Base-by-base conservation (phyloP, 2,113 vertebrate species). In the Chamaetylas fuelleborni region DNA sequence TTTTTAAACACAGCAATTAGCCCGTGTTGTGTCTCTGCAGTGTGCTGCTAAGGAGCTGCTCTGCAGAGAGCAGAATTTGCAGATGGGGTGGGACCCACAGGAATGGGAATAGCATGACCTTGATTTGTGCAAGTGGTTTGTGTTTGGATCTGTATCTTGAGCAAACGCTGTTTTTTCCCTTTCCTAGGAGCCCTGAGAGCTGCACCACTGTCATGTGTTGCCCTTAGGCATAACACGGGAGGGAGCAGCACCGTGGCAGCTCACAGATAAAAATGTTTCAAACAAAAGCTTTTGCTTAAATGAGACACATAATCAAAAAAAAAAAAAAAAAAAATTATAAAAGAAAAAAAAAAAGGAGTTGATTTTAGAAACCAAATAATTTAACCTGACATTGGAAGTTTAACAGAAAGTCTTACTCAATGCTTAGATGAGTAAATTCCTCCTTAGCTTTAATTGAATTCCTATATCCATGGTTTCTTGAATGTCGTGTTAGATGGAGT, bases 1-100 rank as follows among this genome's bases (percentile, higher is more conserved):
- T 36, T 92, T 90, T 88, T 51, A 61, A 92, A 17, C 31, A 4
- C 79, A 54, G 76, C 81, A 67, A 83, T 96, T 90, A 91, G 85
- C 85, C 71, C 12, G 11, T 67, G 89, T 80, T 90, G 86, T 50
- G 47, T 45, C 2, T 0, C 58, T 85, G 88, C 70, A 43, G 40
- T 2, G 57, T 16, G 31, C 57, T 89, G 86, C n/a, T 33, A 11
- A 93, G 54, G 71, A 80, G 12, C 48, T 80, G 61, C 48, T 90
- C 78, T 56, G 40, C 18, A n/a, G 73, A 62, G 84, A 73, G 50
- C 3, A 8, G 11, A 13, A 33, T 51, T 70, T 95, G 88, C 81
- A 94, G 80, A 40, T 94, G 86, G 67, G 50, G 17, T 62, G 70
- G 71, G 43, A 88, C 24, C 71, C 76, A 19, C 38, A 11, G 82